A percentile compares a stretch with the other conserved stretches of the same genome.
Conservation (phyloP, 1,140 invertebrate genomes). For the Probaryconus sp. region DNA sequence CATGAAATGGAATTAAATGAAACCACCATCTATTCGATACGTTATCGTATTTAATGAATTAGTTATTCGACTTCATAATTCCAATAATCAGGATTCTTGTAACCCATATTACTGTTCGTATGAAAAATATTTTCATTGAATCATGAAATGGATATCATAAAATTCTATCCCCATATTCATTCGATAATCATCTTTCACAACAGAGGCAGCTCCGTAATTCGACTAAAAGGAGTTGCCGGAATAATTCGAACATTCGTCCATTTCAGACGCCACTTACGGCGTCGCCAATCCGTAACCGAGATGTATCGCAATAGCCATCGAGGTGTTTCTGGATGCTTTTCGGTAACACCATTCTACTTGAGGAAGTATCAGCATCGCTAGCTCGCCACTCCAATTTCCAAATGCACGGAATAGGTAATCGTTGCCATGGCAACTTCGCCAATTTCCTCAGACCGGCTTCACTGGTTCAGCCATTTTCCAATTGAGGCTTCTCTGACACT, state of each 20-base stretch:
- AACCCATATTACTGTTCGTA: no score
- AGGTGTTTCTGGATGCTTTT: slow-evolving; percentile 45
- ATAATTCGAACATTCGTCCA: slow-evolving; percentile 7
- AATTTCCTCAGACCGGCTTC: slow-evolving; percentile 52
- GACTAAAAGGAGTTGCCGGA: slow-evolving; percentile 25
- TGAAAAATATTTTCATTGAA: no score
- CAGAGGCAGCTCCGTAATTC: slow-evolving; percentile 11
- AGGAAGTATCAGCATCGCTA: slow-evolving; percentile 41
- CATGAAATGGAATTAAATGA: no score
- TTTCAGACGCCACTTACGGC: slow-evolving; percentile 26
- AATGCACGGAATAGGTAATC: slow-evolving; percentile 60
- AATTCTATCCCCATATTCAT: slow-evolving; percentile 6
- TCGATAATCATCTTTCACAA: slow-evolving; percentile 6
- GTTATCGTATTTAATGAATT: no score
- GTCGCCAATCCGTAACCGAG: slow-evolving; percentile 34
- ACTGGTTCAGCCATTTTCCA: slow-evolving; percentile 55
- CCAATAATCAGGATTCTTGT: no score
- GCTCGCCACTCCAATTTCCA: slow-evolving; percentile 58
- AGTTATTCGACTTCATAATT: no score
- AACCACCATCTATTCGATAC: no score
- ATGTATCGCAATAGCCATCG: slow-evolving; percentile 52
- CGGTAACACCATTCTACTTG: slow-evolving; percentile 50
- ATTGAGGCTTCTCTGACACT: slow-evolving; percentile 49
- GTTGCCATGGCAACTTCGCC: slow-evolving; percentile 57
- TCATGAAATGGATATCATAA: no score